Percentiles rank a stretch among this genome's conserved stretches.
These are phyloP conservation scores for Melanargia galathea DNA, from an alignment of 2,888 invertebrate species.

Conservation along the genomic window DNA sequence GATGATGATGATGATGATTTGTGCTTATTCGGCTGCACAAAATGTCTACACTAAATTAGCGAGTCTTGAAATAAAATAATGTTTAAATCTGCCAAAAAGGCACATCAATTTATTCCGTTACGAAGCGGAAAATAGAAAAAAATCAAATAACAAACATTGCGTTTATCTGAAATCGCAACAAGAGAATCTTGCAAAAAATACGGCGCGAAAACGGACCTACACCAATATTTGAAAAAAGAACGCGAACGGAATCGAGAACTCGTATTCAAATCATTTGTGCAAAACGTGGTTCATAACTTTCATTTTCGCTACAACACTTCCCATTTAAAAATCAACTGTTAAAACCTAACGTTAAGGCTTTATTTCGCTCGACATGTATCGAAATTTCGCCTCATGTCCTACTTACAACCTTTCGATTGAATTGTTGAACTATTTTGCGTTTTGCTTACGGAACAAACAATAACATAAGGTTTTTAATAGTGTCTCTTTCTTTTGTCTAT, in stretches of 20 bases:
- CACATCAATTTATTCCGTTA: no score
- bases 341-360: slow-evolving; percentile 38
- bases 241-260: slow-evolving; percentile 44
- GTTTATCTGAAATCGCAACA: no score
- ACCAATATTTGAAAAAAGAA: slow-evolving; percentile 39
- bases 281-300: slow-evolving; percentile 74
- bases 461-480: slow-evolving; percentile 42
- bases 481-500: slow-evolving; percentile 25
- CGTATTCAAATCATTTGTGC: slow-evolving; percentile 78
- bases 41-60: no score
- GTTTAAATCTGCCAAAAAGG: no score
- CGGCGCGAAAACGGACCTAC: slow-evolving; percentile 37
- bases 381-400: slow-evolving; percentile 73
- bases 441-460: slow-evolving; percentile 57
- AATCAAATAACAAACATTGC: no score
- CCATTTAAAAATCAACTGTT: slow-evolving; percentile 51
- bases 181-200: slow-evolving; percentile 11
- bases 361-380: slow-evolving; percentile 44
- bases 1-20: no score
- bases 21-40: no score
- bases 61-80: no score
- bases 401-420: slow-evolving; percentile 71
- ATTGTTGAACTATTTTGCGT: slow-evolving; percentile 71
- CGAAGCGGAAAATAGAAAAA: no score
- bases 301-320: slow-evolving; percentile 64